Conservation (phyloP, 2,113 vertebrate genomes). For the Phrynosoma blainvillii region DNA sequence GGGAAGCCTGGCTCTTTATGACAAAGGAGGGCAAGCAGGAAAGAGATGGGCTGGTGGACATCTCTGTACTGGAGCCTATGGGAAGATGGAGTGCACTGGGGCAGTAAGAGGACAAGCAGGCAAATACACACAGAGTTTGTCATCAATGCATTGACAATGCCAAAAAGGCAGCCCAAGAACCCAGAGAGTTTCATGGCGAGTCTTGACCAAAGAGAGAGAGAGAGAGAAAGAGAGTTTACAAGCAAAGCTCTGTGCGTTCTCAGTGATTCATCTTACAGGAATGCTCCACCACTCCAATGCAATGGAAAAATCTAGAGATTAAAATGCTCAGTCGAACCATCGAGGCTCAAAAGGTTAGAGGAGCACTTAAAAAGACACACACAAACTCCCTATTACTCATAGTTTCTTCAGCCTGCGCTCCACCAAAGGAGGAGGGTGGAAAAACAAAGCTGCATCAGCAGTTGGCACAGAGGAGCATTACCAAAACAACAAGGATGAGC, state of each 20-base stretch:
- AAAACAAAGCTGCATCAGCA: constrained; percentile 35
- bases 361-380: constrained; percentile 43
- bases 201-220: neutral
- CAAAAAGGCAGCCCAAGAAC: neutral
- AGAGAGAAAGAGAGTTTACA: neutral
- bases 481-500: constrained; percentile 11
- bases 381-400: constrained; percentile 67
- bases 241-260: constrained; percentile 58
- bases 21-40: constrained; percentile 47
- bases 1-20: constrained; percentile 25
- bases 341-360: constrained; percentile 68
- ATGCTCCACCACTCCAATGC: constrained; percentile 66
- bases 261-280: constrained; percentile 70
- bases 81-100: constrained; percentile 46
- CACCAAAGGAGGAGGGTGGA: constrained; percentile 52
- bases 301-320: constrained; percentile 63
- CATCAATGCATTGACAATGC: neutral
- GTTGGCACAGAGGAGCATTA: neutral
- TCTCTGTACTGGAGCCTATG: constrained; percentile 30
- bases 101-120: neutral
- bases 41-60: constrained; percentile 31
- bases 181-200: neutral
- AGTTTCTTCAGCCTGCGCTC: constrained; percentile 48
- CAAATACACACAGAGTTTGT: neutral
- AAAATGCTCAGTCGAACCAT: constrained; percentile 45